Evolutionary conservation across 2,113 vertebrate genomes (phyloP).

Genomic region (Erythrolamprus reginae): DNA sequence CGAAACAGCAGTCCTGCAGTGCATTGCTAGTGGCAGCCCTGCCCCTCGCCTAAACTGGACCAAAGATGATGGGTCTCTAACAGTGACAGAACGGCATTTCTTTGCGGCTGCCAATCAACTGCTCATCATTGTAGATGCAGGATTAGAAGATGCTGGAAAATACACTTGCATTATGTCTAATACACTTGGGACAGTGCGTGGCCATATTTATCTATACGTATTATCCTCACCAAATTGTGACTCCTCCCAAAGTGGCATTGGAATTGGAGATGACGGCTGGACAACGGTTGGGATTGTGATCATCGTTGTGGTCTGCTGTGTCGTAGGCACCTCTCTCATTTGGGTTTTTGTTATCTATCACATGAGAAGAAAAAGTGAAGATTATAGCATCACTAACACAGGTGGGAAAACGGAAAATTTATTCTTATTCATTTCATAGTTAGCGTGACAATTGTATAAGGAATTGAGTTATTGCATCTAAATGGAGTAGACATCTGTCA

Average conservation of each 20-base stretch:
- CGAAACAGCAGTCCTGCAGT: slow-evolving; percentile 77
- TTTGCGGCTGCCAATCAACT: slow-evolving; percentile 81
- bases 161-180: slow-evolving; percentile 81
- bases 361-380: slow-evolving; percentile 77
- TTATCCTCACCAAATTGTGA: slow-evolving; percentile 75
- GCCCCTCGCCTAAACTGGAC: slow-evolving; percentile 81
- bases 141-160: slow-evolving; percentile 78
- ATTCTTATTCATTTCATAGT: background rate
- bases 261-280: slow-evolving; percentile 74
- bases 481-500: background rate
- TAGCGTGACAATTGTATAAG: background rate
- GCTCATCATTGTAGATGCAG: slow-evolving; percentile 77
- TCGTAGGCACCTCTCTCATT: slow-evolving; percentile 76
- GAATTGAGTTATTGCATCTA: background rate
- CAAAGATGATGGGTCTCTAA: slow-evolving; percentile 73
- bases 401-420: slow-evolving; percentile 50
- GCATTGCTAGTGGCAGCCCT: slow-evolving; percentile 79
- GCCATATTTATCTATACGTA: slow-evolving; percentile 76
- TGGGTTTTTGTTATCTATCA: slow-evolving; percentile 83
- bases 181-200: slow-evolving; percentile 74
- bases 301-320: slow-evolving; percentile 78
- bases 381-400: slow-evolving; percentile 80
- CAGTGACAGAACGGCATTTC: slow-evolving; percentile 76
- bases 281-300: slow-evolving; percentile 77
- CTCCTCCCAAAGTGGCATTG: slow-evolving; percentile 62